phyloP scores from a whole-genome alignment of 2,888 invertebrate genomes.

The Drosophila buzzatii region DNA sequence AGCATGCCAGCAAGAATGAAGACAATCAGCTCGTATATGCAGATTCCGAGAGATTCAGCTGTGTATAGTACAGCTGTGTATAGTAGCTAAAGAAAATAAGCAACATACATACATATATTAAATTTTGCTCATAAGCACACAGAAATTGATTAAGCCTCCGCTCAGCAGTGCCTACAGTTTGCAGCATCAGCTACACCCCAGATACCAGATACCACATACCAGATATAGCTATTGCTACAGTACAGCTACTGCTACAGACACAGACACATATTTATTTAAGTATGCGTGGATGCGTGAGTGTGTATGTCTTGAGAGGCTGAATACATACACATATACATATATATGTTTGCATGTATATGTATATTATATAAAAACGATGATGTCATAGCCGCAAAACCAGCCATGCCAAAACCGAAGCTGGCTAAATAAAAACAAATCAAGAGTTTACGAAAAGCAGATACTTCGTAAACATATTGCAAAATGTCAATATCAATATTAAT shows the following conservation, averaged over 20 bases:
- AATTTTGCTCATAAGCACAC: conserved; percentile 25
- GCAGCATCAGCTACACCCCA: conserved; percentile 21
- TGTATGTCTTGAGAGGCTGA: conserved; percentile 55
- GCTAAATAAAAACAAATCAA: conserved; percentile 7
- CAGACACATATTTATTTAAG: conserved; percentile 9
- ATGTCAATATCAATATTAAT: background rate
- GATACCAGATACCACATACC: conserved; percentile 1
- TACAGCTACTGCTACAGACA: conserved; percentile 22
- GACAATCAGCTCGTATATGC: conserved; percentile 89
- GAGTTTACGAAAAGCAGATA: background rate
- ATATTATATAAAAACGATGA: conserved; percentile 47
- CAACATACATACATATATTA: conserved; percentile 31
- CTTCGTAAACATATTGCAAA: background rate
- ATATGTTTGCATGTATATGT: conserved; percentile 3
- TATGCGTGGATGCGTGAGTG: conserved; percentile 5
- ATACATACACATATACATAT: conserved; percentile 1
- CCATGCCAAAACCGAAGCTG: conserved; percentile 24
- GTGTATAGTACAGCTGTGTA: conserved; percentile 5
- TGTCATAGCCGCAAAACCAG: conserved; percentile 48
- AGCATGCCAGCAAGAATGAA: conserved; percentile 93
- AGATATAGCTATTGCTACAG: conserved; percentile 6
- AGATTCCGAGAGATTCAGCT: conserved; percentile 87
- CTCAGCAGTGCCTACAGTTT: conserved; percentile 17
- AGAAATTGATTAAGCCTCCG: conserved; percentile 38
- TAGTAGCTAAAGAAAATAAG: conserved; percentile 21